Conservation (phyloP, 2,888 invertebrate species). For the Dicranocentrus wangi region DNA sequence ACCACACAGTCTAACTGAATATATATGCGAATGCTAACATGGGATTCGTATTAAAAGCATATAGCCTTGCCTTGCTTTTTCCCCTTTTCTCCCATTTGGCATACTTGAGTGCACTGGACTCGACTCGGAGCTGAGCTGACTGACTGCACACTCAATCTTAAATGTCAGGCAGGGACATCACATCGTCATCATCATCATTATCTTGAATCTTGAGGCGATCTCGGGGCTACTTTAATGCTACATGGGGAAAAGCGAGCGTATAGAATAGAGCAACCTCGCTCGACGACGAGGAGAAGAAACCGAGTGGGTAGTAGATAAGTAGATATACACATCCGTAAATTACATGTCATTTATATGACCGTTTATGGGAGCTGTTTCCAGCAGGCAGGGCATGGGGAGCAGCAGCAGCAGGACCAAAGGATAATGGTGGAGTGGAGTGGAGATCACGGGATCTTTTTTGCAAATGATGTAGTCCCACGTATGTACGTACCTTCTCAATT, state of each 20-base stretch:
- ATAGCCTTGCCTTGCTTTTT: constrained; percentile 21
- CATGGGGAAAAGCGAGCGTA: too few relatives aligned
- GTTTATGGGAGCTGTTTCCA: too few relatives aligned
- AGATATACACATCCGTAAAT: constrained; percentile 45
- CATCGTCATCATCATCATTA: constrained; percentile 61
- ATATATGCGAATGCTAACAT: background rate
- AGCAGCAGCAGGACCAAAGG: background rate
- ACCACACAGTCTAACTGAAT: too few relatives aligned
- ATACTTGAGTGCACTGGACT: constrained; percentile 58
- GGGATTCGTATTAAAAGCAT: constrained; percentile 24
- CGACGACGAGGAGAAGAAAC: background rate
- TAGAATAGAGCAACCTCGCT: background rate
- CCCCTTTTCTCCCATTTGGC: constrained; percentile 27
- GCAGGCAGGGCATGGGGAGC: background rate
- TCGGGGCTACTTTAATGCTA: constrained; percentile 25
- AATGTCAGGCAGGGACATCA: constrained; percentile 62
- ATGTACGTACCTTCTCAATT: too few relatives aligned
- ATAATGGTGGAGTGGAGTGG: too few relatives aligned
- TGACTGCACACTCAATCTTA: constrained; percentile 63
- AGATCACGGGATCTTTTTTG: too few relatives aligned
- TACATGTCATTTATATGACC: constrained; percentile 60
- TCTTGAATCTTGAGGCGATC: constrained; percentile 52
- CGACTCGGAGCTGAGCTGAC: constrained; percentile 56
- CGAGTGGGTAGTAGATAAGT: background rate
- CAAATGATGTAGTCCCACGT: too few relatives aligned